These are phyloP conservation scores for Tenrec ecaudatus DNA, from an alignment of 2,113 vertebrate genomes.

Conservation along the genomic window DNA sequence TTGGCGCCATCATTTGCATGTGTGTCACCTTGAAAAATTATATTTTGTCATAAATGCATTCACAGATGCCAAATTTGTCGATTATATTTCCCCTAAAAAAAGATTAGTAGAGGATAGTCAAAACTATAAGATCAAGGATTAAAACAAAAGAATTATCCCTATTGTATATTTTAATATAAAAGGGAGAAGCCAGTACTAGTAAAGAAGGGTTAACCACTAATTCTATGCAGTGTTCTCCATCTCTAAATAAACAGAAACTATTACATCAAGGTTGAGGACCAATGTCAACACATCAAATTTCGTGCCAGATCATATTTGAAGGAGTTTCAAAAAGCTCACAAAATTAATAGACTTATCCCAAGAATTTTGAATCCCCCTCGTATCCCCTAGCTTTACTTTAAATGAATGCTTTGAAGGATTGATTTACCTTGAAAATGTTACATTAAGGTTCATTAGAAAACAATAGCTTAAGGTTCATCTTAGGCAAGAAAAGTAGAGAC, in stretches of 20 bases:
- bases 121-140: not conserved
- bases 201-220: not conserved
- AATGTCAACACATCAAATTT: not conserved
- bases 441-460: not conserved
- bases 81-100: not conserved
- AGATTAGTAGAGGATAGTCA: not conserved
- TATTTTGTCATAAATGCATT: not conserved
- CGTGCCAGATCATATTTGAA: not conserved
- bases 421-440: conserved; percentile 15
- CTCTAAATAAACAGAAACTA: not conserved
- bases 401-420: conserved; percentile 28
- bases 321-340: no score
- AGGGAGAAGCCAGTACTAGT: not conserved
- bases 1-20: not conserved
- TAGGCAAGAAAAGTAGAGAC: not conserved
- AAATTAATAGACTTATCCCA: no score
- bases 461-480: not conserved
- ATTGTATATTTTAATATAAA: not conserved
- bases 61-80: conserved; percentile 5
- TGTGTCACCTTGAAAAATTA: not conserved
- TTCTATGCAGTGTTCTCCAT: not conserved
- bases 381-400: not conserved
- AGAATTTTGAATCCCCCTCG: no score
- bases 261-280: not conserved
- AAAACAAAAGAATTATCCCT: conserved; percentile 26